These are phyloP conservation scores for Desmodus rotundus DNA, from an alignment of 2,113 vertebrate species.

Conservation along the genomic window DNA sequence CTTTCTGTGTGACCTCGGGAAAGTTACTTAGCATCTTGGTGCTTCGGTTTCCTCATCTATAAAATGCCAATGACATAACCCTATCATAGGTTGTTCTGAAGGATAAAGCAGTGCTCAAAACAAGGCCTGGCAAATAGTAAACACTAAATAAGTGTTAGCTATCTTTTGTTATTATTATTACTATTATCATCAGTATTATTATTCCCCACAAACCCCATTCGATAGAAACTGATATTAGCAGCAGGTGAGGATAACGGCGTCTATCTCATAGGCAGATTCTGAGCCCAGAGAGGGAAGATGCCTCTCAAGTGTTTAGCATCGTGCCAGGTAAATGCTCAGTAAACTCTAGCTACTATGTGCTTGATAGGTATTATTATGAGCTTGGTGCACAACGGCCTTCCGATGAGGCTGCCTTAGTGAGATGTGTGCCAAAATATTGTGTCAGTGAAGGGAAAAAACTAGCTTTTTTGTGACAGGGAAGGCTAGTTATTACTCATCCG, in stretches of 20 bases:
- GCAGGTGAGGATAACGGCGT: not conserved
- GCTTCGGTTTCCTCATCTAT: not conserved
- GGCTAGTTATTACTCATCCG: not conserved
- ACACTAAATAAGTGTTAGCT: not conserved
- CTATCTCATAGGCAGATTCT: not conserved
- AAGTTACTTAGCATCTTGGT: not conserved
- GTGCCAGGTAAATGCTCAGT: not conserved
- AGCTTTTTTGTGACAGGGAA: not conserved
- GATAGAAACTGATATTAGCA: not conserved
- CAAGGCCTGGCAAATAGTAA: not conserved
- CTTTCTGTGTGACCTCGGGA: not conserved
- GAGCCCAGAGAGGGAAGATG: not conserved
- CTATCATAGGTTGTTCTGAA: not conserved
- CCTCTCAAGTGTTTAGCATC: not conserved
- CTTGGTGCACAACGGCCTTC: not conserved
- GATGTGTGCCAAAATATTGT: not conserved
- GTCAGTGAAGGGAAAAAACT: not conserved
- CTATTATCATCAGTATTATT: not conserved
- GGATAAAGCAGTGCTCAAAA: not conserved
- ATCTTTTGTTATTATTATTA: not conserved
- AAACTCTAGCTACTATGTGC: not conserved
- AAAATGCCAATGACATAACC: not conserved
- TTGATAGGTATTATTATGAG: not conserved
- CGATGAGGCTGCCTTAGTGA: not conserved
- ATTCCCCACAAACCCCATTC: not conserved